Evolutionary conservation across 1,140 invertebrate genomes (phyloP), one percentile per base, ranked within the genome.

Genomic region (Drosophila repletoides): DNA sequence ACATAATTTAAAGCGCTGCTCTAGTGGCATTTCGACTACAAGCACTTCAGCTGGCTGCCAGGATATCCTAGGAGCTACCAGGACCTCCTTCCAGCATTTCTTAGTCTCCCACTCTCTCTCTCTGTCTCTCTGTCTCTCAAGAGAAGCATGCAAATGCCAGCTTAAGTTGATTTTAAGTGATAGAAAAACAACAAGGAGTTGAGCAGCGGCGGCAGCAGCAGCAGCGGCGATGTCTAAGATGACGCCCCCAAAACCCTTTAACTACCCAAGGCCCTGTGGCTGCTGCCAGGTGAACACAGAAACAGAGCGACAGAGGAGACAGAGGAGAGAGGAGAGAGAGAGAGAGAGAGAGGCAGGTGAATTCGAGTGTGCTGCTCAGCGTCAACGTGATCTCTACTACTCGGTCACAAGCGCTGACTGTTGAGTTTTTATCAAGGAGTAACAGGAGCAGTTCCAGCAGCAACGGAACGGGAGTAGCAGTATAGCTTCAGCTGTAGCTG

Each of bases 91-190:
- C 14, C n/a, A n/a, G 34, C 70, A 45, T 59, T 31, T 56, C 55
- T 29, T 43, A 5, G 5, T 10, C 31, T 24, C 3, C n/a, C 22
- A 19, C 15, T 45, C 31, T 22, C 14, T 24, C 22, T 7, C n/a
- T 26, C 53, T 22, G 24, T 17, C 5, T 15, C 22, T 14, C 14
- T 33, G 34, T 12, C 53, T n/a, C n/a, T n/a, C n/a, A n/a, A 10
- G 17, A 21, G 48, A 43, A 69, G 69, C 77, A 84, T 86, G 80
- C 80, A 84, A 84, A 84, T 84, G 80, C 80, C 80, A 84, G 72
- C 67, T 84, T 84, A 84, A 84, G 80, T 86, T 84, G 80, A 84
- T 84, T 86, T 84, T 84, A 84, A 84, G 80, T 84, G 80, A 84
- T 84, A 80, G 76, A 81, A 81, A 81, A 81, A 83, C 76, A 81